These are phyloP conservation scores for Eumacrocentrus americanus DNA, from an alignment of 2,888 invertebrate species.

Conservation along the genomic window DNA sequence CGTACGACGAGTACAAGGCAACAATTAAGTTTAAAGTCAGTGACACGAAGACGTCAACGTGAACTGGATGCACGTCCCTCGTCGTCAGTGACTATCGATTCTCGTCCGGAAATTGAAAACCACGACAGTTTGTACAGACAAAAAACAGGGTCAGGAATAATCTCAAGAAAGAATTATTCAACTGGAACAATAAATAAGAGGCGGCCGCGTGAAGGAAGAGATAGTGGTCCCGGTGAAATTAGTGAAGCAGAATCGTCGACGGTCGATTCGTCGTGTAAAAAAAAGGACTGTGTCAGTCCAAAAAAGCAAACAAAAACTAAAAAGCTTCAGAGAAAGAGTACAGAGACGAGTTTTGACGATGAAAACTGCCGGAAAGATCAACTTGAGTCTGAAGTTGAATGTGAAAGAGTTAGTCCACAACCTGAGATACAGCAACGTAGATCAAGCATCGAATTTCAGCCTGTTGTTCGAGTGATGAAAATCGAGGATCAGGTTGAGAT, in stretches of 20 bases:
- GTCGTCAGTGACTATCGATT: slow-evolving; percentile 41
- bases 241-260: slow-evolving; percentile 1
- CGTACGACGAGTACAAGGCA: slow-evolving; percentile 33
- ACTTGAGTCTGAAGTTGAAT: slow-evolving; percentile 46
- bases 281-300: slow-evolving; percentile 30
- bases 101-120: slow-evolving; percentile 42
- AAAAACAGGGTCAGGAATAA: slow-evolving; percentile 39
- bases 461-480: slow-evolving; percentile 72
- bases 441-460: slow-evolving; percentile 66
- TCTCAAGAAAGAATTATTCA: slow-evolving; percentile 41
- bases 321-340: slow-evolving; percentile 40
- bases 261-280: slow-evolving; percentile 30
- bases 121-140: slow-evolving; percentile 44
- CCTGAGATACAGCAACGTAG: slow-evolving; percentile 53
- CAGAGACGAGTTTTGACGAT: slow-evolving; percentile 38
- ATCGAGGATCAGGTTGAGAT: slow-evolving; percentile 64
- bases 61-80: slow-evolving; percentile 31
- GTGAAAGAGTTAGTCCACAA: slow-evolving; percentile 48
- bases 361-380: slow-evolving; percentile 47
- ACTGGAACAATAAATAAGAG: slow-evolving; percentile 30
- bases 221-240: neutral
- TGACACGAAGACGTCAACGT: slow-evolving; percentile 40
- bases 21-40: slow-evolving; percentile 34
- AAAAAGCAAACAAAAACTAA: slow-evolving; percentile 35
- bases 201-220: slow-evolving; percentile 15